phyloP scores from a whole-genome alignment of 2,113 vertebrate species.

The Pachycephala philippinensis region DNA sequence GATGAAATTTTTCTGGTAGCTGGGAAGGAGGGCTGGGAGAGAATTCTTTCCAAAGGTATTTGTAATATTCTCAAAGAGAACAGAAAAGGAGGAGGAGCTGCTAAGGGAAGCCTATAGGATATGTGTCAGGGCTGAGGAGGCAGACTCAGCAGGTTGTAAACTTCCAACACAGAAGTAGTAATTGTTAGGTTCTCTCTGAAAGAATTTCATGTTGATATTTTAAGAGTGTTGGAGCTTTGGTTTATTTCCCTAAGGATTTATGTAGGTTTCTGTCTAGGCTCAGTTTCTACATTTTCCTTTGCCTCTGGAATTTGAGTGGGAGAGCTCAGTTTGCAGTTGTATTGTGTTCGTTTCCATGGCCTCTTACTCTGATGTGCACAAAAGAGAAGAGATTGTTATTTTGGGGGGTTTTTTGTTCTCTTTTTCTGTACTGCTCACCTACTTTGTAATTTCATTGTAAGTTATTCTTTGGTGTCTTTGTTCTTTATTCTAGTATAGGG shows the following conservation, averaged over 20 bases:
- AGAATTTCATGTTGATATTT: background rate
- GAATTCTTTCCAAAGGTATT: background rate
- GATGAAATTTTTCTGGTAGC: background rate
- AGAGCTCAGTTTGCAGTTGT: background rate
- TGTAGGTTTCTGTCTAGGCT: background rate
- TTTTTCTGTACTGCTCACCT: background rate
- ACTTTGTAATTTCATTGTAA: background rate
- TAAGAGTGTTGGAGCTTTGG: background rate
- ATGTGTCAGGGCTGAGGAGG: background rate
- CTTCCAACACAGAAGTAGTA: background rate
- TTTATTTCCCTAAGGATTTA: background rate
- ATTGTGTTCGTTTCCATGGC: background rate
- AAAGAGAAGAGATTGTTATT: background rate
- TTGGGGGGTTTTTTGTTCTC: background rate
- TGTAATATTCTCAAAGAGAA: background rate
- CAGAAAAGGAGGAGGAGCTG: background rate
- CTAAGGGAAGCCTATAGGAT: background rate
- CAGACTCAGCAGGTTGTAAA: background rate
- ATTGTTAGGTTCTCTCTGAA: background rate
- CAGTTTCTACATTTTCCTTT: background rate
- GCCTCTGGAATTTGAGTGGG: conserved; percentile 34
- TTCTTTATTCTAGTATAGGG: background rate
- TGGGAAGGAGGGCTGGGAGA: background rate
- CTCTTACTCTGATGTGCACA: background rate
- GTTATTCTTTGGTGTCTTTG: background rate